Evolutionary conservation across 2,888 invertebrate species (phyloP).

Genomic region (Poecilobothrus nobilitatus): DNA sequence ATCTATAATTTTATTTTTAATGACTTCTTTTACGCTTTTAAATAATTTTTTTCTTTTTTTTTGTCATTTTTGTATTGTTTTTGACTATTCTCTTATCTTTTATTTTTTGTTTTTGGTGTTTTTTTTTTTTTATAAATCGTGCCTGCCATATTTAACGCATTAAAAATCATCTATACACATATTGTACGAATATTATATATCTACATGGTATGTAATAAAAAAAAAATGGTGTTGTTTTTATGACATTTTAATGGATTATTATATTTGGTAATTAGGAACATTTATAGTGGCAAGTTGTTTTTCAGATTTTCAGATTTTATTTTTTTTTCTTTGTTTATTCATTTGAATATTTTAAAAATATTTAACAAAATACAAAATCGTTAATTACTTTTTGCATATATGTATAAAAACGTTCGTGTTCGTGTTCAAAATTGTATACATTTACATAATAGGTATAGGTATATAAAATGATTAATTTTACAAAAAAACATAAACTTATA

Average conservation of each 20-base stretch:
- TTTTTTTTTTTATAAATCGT: not conserved
- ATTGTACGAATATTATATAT: not conserved
- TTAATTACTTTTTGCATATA: too few species aligned
- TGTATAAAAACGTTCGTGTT: too few species aligned
- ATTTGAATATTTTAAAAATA: not conserved
- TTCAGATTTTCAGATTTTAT: not conserved
- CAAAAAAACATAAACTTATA: too few species aligned
- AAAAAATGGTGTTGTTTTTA: not conserved
- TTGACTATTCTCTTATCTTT: too few species aligned
- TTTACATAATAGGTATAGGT: too few species aligned
- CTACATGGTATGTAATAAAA: not conserved
- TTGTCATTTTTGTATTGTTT: not conserved
- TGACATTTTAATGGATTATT: conserved; percentile 6
- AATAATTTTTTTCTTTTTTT: not conserved
- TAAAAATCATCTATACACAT: not conserved
- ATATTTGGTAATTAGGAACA: conserved; percentile 4
- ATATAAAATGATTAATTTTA: too few species aligned
- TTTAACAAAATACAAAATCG: not conserved
- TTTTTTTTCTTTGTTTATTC: not conserved
- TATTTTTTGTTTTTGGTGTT: too few species aligned
- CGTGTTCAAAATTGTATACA: too few species aligned
- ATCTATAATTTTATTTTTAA: not conserved
- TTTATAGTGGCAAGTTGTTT: not conserved
- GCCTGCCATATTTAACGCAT: not conserved
- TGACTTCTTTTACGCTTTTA: conserved; percentile 6